Evolutionary conservation across 92 coral and sea anemone species (phyloP).

Genomic region (Siderastrea siderea): DNA sequence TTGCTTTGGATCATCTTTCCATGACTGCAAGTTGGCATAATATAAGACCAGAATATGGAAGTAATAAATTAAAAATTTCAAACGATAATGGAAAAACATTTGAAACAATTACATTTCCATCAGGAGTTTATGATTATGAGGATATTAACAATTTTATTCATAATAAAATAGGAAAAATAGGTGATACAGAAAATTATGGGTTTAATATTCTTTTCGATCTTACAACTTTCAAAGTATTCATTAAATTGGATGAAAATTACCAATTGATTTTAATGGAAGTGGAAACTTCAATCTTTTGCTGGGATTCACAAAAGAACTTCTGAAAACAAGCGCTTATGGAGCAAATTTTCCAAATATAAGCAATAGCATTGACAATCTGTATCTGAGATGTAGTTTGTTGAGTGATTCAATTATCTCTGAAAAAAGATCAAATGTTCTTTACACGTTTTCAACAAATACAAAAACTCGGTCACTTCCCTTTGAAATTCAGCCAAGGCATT

Average conservation of each 20-base stretch:
- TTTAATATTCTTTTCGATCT: neutral
- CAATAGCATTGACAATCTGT: no score
- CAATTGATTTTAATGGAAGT: neutral
- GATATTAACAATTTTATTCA: neutral
- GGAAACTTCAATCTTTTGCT: neutral
- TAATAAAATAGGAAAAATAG: neutral
- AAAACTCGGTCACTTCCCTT: no score
- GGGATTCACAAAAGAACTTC: neutral
- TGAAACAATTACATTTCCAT: constrained; percentile 16
- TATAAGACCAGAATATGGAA: neutral
- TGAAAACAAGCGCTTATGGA: neutral
- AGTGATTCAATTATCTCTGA: no score
- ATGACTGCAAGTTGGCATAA: no score
- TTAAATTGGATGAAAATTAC: neutral
- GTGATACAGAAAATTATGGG: neutral
- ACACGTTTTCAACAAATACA: no score
- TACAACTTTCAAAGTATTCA: neutral
- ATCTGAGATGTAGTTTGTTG: no score
- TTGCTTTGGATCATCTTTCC: no score
- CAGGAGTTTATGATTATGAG: constrained; percentile 6
- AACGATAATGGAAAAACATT: constrained; percentile 6
- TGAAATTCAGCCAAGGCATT: no score
- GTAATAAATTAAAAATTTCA: neutral
- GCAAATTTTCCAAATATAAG: neutral
- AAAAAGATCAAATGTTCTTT: no score